These are phyloP conservation scores for Drosophila seguyi DNA, from an alignment of 1,140 invertebrate species.

Conservation along the genomic window DNA sequence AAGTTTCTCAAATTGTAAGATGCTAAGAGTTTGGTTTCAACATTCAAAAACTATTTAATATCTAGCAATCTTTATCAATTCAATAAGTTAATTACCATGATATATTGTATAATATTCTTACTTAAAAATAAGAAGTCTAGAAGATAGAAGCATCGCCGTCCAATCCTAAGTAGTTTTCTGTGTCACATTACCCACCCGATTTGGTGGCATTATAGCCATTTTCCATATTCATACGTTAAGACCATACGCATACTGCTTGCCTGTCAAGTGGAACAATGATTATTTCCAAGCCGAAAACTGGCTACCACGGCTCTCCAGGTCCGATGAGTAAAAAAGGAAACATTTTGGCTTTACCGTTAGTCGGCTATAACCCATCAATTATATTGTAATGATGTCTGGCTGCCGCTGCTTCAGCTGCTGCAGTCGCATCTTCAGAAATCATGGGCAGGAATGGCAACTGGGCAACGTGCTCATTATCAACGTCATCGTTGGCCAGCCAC, in stretches of 20 bases:
- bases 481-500: conserved; percentile 63
- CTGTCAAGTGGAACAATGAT: conserved; percentile 77
- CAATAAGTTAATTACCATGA: neutral
- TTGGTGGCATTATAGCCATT: conserved; percentile 62
- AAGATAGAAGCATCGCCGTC: too few species aligned
- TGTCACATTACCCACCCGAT: conserved; percentile 56
- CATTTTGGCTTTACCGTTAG: conserved; percentile 74
- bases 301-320: conserved; percentile 32
- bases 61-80: neutral
- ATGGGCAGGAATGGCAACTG: conserved; percentile 46
- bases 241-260: conserved; percentile 65
- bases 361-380: conserved; percentile 80
- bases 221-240: conserved; percentile 53
- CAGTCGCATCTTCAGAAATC: conserved; percentile 74
- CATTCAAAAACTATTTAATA: neutral
- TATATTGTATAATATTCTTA: neutral
- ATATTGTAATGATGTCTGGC: conserved; percentile 83
- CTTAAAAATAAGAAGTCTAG: neutral
- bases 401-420: conserved; percentile 41
- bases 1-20: neutral
- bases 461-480: conserved; percentile 81
- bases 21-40: neutral
- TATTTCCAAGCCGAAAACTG: conserved; percentile 64
- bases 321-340: conserved; percentile 55
- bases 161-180: conserved; percentile 66